Conservation (phyloP, 2,113 vertebrate species). For the Halcyon senegalensis region DNA sequence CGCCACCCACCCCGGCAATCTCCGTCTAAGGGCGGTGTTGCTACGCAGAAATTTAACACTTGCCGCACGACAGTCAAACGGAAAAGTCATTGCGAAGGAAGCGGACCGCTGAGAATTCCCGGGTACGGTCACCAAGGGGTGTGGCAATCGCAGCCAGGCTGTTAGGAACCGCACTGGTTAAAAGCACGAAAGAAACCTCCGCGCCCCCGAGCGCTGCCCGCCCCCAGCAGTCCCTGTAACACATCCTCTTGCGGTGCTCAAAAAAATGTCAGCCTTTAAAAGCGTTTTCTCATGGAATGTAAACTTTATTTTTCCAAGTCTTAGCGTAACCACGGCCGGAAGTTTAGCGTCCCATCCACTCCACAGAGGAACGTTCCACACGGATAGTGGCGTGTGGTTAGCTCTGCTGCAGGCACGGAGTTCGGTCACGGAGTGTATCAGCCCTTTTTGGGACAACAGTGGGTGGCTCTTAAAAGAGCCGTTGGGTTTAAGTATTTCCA, state of each 20-base stretch:
- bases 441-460: neutral
- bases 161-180: neutral
- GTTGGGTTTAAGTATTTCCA: constrained; percentile 66
- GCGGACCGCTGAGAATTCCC: neutral
- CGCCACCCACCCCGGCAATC: neutral
- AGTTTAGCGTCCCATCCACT: neutral
- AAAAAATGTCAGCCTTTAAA: neutral
- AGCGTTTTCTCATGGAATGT: neutral
- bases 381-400: neutral
- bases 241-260: neutral
- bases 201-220: neutral
- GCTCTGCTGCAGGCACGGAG: neutral
- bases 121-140: neutral
- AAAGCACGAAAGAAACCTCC: neutral
- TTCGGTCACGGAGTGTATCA: neutral
- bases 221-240: neutral
- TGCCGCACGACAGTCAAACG: neutral
- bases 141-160: neutral
- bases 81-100: neutral
- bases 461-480: constrained; percentile 82
- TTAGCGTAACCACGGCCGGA: neutral
- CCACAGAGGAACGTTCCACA: neutral
- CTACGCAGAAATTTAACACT: neutral
- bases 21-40: neutral
- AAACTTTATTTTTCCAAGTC: constrained; percentile 43